These are phyloP conservation scores for Marasmarcha lunaedactyla DNA, from an alignment of 2,888 invertebrate genomes.

Conservation along the genomic window DNA sequence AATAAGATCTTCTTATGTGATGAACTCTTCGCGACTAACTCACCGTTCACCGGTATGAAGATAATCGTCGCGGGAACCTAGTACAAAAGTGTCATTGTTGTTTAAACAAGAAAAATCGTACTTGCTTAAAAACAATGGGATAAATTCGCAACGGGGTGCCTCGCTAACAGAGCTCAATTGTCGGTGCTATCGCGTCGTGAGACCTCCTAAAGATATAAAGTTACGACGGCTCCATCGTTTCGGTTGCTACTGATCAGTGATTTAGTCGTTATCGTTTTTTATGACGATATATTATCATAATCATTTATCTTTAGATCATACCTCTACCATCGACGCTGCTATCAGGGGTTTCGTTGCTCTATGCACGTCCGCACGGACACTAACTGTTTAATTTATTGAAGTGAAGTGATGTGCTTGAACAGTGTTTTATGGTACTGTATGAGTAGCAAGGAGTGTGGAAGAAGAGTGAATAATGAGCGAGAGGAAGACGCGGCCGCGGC, in stretches of 20 bases:
- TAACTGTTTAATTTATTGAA: constrained; percentile 20
- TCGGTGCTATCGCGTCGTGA: background rate
- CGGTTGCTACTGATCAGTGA: constrained; percentile 22
- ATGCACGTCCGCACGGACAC: constrained; percentile 46
- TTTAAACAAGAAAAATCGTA: too few relatives aligned
- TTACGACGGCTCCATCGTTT: constrained; percentile 1
- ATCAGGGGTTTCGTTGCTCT: constrained; percentile 32
- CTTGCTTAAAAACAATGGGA: background rate
- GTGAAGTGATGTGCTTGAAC: constrained; percentile 31
- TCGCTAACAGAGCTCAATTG: background rate
- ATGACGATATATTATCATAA: constrained; percentile 52
- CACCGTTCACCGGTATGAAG: too few relatives aligned
- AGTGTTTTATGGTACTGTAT: constrained; percentile 12
- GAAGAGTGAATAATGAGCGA: constrained; percentile 37
- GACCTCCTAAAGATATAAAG: background rate
- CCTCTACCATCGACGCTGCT: constrained; percentile 28
- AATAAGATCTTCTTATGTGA: too few relatives aligned
- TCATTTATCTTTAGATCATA: constrained; percentile 47
- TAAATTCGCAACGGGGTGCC: background rate
- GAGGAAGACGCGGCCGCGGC: constrained; percentile 39
- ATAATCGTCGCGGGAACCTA: too few relatives aligned
- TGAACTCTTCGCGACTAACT: too few relatives aligned
- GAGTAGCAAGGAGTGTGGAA: constrained; percentile 12
- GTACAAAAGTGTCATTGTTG: too few relatives aligned
- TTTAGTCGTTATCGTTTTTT: constrained; percentile 36